Evolutionary conservation across 2,113 vertebrate species (phyloP), one percentile per base, ranked within the genome.

Genomic region (Corythornis vintsioides): DNA sequence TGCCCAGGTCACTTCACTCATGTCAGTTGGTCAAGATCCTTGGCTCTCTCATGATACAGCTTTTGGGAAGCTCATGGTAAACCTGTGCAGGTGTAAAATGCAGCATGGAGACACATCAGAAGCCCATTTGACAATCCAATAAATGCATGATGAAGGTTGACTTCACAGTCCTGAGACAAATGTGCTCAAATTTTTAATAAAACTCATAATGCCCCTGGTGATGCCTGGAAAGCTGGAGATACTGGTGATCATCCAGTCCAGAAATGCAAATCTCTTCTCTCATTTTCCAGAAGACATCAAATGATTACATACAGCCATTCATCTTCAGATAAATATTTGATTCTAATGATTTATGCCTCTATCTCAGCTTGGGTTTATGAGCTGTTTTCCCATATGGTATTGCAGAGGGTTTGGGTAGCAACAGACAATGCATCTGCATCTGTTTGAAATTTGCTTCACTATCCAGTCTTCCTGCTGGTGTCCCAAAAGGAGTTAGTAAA

Each of bases 371-470:
- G 57, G 40, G 28, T 88, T 91, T 57, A 22, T 5, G n/a, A 33
- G 4, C 15, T 60, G 24, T n/a, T 69, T 89, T 78, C 83, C 38
- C 83, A 96, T 84, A 90, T 40, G 70, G 63, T 45, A 18, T 45
- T 93, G 35, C 77, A 88, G 88, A 72, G 38, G 11, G 38, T 42
- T 95, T 88, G 48, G 73, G 53, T 55, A 86, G n/a, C 25, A 38
- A 76, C 92, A 95, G 86, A 92, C 86, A 73, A 77, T 78, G 16
- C 33, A 59, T 92, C 74, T 79, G 33, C 60, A 93, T 88, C 82
- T 19, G 84, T 65, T 67, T 84, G 70, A 78, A 92, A 72, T 61
- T 73, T 70, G 31, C 28, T 84, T 92, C 59, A 22, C 57, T 89
- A 28, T 65, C 45, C 35, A 84, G 66, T 86, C 25, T 42, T 69